Evolutionary conservation across 2,797 vertebrate genomes (phyloP), one percentile per base, ranked within the genome.

Genomic region (Halcyon badia): DNA sequence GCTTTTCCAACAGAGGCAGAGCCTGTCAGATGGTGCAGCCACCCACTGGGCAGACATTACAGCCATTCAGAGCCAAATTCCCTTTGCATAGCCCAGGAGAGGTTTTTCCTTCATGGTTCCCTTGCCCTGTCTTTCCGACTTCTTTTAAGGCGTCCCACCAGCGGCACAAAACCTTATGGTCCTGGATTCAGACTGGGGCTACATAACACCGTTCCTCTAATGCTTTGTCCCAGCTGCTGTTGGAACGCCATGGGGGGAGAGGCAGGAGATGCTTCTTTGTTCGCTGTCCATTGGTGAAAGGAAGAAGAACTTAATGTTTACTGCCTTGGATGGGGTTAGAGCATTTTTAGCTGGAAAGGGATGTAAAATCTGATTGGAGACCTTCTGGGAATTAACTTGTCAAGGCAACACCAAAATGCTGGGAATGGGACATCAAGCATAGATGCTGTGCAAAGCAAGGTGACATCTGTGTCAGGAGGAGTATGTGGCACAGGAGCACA

Each of bases 401-500:
- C 20, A 64, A 56, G 35, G 39, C 33, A 80, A 49, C 25, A 46
- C 12, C 6, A 4, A 8, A 73, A 49, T 33, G 25, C 31, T 13
- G 12, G 44, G 35, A 41, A n/a, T 24, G 25, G 19, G 35, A 26
- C 19, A n/a, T 51, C 10, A 61, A 6, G 19, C 22, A 49, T 57
- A 71, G 73, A 52, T 44, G 25, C 1, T 3, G 9, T 41, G 17
- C 54, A 79, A 3, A 13, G 2, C 2, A 18, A 52, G 13, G 14
- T 80, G 60, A 73, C 66, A 28, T 56, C 48, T 75, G 6, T 60
- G 52, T 44, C 17, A 37, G 31, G 18, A 37, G 31, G 18, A 17
- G 5, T 18, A 14, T 54, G 42, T 68, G 54, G 30, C 61, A 48
- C 42, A 65, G 14, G 14, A 72, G 22, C 41, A 24, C 0, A 0